phyloP scores from a whole-genome alignment of 2,888 invertebrate species.

The Saturnia pavonia region DNA sequence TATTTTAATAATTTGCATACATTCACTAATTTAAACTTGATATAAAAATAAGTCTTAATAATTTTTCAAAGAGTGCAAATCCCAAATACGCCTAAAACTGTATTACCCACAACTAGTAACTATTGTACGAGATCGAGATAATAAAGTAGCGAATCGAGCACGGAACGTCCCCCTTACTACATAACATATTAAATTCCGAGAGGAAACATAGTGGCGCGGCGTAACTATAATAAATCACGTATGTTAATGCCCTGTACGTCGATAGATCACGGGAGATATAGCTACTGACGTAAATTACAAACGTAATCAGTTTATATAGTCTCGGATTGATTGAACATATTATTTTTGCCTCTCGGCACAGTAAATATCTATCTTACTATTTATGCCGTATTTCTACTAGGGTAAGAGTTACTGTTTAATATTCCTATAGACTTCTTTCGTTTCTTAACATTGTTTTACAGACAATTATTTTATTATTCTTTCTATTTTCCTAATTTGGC shows the following conservation, averaged over 20 bases:
- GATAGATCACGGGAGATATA: conserved; percentile 13
- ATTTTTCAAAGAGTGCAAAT: background rate
- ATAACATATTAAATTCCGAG: conserved; percentile 2
- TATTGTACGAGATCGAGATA: background rate
- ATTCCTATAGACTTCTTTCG: too few species aligned
- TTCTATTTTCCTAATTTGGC: too few species aligned
- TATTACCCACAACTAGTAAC: background rate
- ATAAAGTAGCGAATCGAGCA: background rate
- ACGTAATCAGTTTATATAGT: conserved; percentile 11
- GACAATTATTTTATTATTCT: too few species aligned
- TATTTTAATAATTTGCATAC: too few species aligned
- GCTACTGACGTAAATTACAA: conserved; percentile 12
- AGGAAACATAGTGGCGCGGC: conserved; percentile 7
- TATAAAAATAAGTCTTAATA: background rate
- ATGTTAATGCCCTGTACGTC: conserved; percentile 5
- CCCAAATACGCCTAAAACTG: background rate
- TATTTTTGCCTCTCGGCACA: background rate
- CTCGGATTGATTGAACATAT: conserved; percentile 9
- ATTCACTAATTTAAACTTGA: too few species aligned
- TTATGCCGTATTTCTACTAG: background rate
- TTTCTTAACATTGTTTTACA: too few species aligned
- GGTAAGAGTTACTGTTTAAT: background rate
- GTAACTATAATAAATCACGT: conserved; percentile 13
- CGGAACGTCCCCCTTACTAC: background rate
- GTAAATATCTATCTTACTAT: background rate